Conservation (phyloP, 1,140 invertebrate species). For the Radopholus similis region DNA sequence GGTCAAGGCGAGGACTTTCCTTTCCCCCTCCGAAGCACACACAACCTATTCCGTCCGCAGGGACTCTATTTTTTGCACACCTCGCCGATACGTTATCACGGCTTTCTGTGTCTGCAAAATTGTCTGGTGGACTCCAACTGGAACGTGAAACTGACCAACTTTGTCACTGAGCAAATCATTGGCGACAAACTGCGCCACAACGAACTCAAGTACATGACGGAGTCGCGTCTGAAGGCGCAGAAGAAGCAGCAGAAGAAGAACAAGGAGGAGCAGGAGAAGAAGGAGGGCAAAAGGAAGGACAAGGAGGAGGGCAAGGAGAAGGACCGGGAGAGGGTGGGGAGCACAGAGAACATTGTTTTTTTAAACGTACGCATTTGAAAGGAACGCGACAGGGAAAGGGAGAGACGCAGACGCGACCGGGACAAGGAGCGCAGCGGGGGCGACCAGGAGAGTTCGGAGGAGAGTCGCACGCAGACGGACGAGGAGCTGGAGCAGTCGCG, state of each 20-base stretch:
- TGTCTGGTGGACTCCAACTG: slow-evolving; percentile 60
- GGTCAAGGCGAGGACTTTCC: slow-evolving; percentile 43
- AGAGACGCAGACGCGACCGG: neutral
- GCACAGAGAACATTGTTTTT: neutral
- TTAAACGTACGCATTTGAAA: neutral
- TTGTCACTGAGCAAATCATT: slow-evolving; percentile 53
- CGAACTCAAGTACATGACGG: slow-evolving; percentile 42
- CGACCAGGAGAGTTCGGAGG: neutral
- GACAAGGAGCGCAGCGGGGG: neutral
- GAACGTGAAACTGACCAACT: slow-evolving; percentile 59
- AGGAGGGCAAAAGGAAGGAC: neutral
- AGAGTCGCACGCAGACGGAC: neutral
- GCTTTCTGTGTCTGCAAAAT: slow-evolving; percentile 58
- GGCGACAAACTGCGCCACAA: slow-evolving; percentile 55
- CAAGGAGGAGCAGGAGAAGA: slow-evolving; percentile 16
- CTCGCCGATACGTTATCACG: slow-evolving; percentile 49
- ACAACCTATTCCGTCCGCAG: slow-evolving; percentile 25
- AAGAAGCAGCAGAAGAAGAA: slow-evolving; percentile 27
- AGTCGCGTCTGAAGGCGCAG: neutral
- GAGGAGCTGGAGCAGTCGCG: neutral
- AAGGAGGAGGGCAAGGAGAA: slow-evolving; percentile 1
- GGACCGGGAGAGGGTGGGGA: neutral
- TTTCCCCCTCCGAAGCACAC: neutral
- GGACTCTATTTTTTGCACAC: slow-evolving; percentile 52
- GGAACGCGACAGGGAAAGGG: neutral